Evolutionary conservation across 2,888 invertebrate species (phyloP).

Genomic region (Venustoraphidia nigricollis): DNA sequence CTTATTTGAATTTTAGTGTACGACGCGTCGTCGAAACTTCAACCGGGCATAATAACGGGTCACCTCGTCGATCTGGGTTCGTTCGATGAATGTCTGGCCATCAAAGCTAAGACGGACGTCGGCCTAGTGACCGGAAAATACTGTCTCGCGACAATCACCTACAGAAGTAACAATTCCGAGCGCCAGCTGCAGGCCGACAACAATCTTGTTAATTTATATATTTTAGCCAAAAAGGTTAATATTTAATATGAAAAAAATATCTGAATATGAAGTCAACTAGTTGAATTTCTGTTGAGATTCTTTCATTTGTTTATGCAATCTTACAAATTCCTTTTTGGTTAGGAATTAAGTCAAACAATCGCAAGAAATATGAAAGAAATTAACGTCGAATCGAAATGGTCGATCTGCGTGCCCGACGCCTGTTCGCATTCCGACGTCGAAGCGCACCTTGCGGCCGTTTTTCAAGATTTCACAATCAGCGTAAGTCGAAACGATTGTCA

Average conservation of each 20-base stretch:
- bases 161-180: too few species aligned
- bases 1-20: conserved; percentile 16
- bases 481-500: not conserved
- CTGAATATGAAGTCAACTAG: too few species aligned
- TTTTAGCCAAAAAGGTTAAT: too few species aligned
- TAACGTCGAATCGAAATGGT: not conserved
- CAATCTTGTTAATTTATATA: too few species aligned
- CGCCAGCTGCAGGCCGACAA: too few species aligned
- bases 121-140: not conserved
- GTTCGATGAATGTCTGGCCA: conserved; percentile 23
- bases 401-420: not conserved
- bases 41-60: conserved; percentile 24
- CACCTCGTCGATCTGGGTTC: conserved; percentile 25
- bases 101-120: not conserved
- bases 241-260: too few species aligned
- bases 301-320: too few species aligned
- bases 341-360: too few species aligned
- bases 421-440: not conserved
- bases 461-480: not conserved
- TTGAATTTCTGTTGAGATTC: too few species aligned
- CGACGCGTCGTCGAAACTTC: conserved; percentile 27
- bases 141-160: not conserved
- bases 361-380: too few species aligned
- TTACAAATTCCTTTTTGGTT: too few species aligned
- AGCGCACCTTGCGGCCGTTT: not conserved